A percentile compares a stretch with the other conserved stretches of the same genome.
These are phyloP conservation scores for Pocillopora grandis DNA, from an alignment of 92 coral and sea anemone species.

Conservation along the genomic window DNA sequence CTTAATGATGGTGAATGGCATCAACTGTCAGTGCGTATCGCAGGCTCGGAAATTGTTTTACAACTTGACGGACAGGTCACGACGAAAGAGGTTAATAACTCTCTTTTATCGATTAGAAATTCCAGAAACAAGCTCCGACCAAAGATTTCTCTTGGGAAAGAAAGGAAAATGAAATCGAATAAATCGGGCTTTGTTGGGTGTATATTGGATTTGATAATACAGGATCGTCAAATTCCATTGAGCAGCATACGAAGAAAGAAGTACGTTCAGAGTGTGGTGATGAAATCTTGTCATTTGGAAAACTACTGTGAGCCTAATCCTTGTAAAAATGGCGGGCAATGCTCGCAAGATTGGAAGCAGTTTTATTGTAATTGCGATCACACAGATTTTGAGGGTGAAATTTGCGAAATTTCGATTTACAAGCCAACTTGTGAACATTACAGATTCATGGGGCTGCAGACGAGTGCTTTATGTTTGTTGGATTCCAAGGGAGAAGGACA, in stretches of 20 bases:
- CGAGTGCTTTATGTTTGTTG: constrained; percentile 66
- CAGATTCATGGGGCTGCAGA: constrained; percentile 61
- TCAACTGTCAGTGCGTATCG: neutral
- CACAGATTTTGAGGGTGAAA: constrained; percentile 64
- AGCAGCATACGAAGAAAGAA: neutral
- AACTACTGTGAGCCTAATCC: constrained; percentile 78
- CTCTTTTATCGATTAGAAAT: neutral
- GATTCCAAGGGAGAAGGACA: constrained; percentile 58
- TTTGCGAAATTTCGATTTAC: constrained; percentile 71
- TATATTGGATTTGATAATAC: constrained; percentile 20
- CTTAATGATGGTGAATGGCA: constrained; percentile 54
- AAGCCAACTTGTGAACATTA: constrained; percentile 78
- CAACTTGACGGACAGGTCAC: constrained; percentile 13
- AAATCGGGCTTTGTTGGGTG: constrained; percentile 34
- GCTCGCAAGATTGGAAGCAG: constrained; percentile 62
- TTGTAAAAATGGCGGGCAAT: constrained; percentile 63
- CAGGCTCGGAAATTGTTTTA: neutral
- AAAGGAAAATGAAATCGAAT: neutral
- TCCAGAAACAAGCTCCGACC: constrained; percentile 5
- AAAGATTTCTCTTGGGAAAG: constrained; percentile 14
- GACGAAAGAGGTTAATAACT: neutral
- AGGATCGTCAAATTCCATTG: neutral
- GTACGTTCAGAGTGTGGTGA: neutral
- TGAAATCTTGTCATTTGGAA: constrained; percentile 4
- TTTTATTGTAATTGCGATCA: constrained; percentile 64